Evolutionary conservation across 2,113 vertebrate species (phyloP).

Genomic region (Puffinus mauretanicus): DNA sequence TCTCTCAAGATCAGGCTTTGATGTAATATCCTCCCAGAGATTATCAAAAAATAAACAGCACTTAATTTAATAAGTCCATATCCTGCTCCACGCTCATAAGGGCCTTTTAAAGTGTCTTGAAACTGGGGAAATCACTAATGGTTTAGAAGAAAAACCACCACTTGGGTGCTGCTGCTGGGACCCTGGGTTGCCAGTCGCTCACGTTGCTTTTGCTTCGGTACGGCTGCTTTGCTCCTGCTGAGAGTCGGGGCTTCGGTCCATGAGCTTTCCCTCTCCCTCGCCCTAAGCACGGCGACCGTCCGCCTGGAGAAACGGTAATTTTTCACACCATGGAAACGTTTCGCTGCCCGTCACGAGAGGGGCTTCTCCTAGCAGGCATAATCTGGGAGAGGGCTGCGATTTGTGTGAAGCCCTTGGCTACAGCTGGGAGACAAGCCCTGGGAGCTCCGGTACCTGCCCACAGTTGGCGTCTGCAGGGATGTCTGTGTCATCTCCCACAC

Average conservation of each 20-base stretch:
- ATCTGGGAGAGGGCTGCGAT: background rate
- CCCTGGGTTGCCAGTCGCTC: background rate
- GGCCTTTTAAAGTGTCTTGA: background rate
- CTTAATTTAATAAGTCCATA: background rate
- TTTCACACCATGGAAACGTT: background rate
- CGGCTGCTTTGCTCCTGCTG: background rate
- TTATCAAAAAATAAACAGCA: background rate
- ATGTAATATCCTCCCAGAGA: background rate
- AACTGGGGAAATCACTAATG: background rate
- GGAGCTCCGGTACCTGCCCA: background rate
- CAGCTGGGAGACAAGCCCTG: background rate
- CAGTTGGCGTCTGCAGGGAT: background rate
- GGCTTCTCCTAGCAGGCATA: background rate
- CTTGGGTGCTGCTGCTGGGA: background rate
- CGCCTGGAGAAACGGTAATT: accelerated
- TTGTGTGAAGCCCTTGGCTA: background rate
- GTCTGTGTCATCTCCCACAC: background rate
- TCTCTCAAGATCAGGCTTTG: background rate
- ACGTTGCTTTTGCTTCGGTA: background rate
- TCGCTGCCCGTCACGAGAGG: background rate
- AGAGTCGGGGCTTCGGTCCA: background rate
- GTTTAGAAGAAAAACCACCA: background rate
- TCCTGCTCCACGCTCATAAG: background rate
- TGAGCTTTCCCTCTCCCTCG: background rate
- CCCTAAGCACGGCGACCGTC: background rate